Percentiles rank a stretch among this genome's conserved stretches.
Conservation (phyloP, 2,888 invertebrate species). For the Liodrosophila aerea region DNA sequence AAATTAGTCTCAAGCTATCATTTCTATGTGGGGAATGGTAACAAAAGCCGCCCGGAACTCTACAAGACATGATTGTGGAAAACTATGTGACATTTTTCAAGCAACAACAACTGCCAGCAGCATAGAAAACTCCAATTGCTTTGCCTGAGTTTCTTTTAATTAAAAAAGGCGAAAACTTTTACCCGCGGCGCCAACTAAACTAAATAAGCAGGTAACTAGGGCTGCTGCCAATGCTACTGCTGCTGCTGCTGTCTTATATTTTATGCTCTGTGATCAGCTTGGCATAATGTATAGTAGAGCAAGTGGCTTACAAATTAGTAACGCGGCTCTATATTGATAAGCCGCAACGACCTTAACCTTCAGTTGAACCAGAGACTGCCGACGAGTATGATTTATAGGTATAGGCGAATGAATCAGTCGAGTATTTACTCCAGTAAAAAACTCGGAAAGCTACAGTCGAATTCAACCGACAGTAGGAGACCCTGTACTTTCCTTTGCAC, state of each 20-base stretch:
- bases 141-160: conserved; percentile 73
- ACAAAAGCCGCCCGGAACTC: conserved; percentile 63
- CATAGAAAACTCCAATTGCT: conserved; percentile 16
- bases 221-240: conserved; percentile 37
- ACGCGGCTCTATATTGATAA: conserved; percentile 46
- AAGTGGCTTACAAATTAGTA: conserved; percentile 54
- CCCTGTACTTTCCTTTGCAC: too few relatives aligned
- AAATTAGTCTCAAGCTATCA: conserved; percentile 67
- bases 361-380: conserved; percentile 16
- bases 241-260: conserved; percentile 65
- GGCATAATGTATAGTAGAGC: conserved; percentile 62
- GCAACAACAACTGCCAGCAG: conserved; percentile 18
- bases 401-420: conserved; percentile 12
- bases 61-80: conserved; percentile 36
- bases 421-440: conserved; percentile 15
- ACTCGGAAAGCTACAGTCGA: too few relatives aligned
- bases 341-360: conserved; percentile 50
- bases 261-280: conserved; percentile 69
- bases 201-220: conserved; percentile 71
- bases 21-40: conserved; percentile 74
- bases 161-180: conserved; percentile 74
- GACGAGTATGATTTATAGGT: conserved; percentile 8
- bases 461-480: too few relatives aligned
- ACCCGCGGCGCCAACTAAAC: conserved; percentile 58
- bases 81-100: conserved; percentile 59